Base-by-base conservation (phyloP, 2,888 invertebrate genomes). In the Heliconius cydno region DNA sequence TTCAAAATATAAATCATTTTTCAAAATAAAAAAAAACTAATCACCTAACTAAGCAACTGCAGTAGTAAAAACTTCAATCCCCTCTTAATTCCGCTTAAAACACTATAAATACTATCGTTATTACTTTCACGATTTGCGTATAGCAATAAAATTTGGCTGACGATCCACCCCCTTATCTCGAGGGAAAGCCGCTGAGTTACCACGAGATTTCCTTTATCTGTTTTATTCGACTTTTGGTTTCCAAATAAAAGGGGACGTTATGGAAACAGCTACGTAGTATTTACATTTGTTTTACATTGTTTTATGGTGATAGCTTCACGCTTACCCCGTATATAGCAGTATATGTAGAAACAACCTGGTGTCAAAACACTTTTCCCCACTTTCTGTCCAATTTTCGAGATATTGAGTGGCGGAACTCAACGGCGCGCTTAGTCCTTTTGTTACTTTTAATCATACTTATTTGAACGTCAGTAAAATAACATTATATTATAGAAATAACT, bases 91-190 rank as follows among this genome's bases (percentile, higher is more conserved):
- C 22, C 4, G 30, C 52, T 57, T 57, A 57, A 52, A 72, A 72
- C 25, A 60, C 34, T 30, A 60, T 34, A 38, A 73, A 38, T 73
- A 73, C 73, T 25, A n/a, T 38, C 7, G 72, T 72, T 78, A 72
- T 78, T 71, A 73, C 72, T 67, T 78, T 74, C 73, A 74, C 78
- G 78, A 78, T 57, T 67, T 73, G 73, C 57, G 73, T 30, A 57
- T 73, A 68, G 73, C 67, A 67, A 78, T 78, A 78, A 73, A 78
- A 78, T 57, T 73, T 38, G 57, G 38, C 57, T 78, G 78, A 73
- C 73, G 67, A 78, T 78, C 65, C 67, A 25, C 72, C 57, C 34
- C 67, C n/a, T 60, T 67, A 68, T 67, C 78, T 74, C 78, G 38
- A 60, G 78, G 78, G 78, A 60, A 38, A 67, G 66, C 73, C 67